phyloP scores from a whole-genome alignment of 2,888 invertebrate genomes.

The Eustalomyia histrio region DNA sequence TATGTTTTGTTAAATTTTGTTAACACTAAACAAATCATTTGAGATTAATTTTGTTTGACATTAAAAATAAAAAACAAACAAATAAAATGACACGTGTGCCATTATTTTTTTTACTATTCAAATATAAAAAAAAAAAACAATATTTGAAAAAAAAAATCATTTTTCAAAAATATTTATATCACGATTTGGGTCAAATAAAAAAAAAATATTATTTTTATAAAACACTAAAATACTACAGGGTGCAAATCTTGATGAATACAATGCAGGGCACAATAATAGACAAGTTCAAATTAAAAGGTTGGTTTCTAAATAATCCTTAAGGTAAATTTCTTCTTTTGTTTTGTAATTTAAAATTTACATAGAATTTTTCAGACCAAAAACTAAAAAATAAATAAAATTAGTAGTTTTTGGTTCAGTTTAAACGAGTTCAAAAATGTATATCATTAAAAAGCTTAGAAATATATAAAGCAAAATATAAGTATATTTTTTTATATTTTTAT shows the following conservation, averaged over 20 bases:
- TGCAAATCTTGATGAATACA: neutral
- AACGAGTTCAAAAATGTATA: too few species aligned
- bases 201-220: slow-evolving; percentile 15
- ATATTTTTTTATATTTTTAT: too few species aligned
- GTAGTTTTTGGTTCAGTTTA: too few species aligned
- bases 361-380: too few species aligned
- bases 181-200: slow-evolving; percentile 26
- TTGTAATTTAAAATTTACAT: too few species aligned
- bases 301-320: too few species aligned
- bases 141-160: neutral
- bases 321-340: too few species aligned
- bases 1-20: slow-evolving; percentile 16
- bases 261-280: too few species aligned
- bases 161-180: neutral
- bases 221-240: neutral
- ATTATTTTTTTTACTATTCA: slow-evolving; percentile 25
- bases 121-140: neutral
- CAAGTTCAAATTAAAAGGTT: too few species aligned
- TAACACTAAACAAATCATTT: slow-evolving; percentile 12
- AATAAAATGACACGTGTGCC: slow-evolving; percentile 45
- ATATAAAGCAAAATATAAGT: too few species aligned
- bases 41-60: slow-evolving; percentile 44
- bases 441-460: too few species aligned
- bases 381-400: too few species aligned
- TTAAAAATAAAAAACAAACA: slow-evolving; percentile 47